Conservation (phyloP, 2,888 invertebrate species). For the Stenotaenia linearis region DNA sequence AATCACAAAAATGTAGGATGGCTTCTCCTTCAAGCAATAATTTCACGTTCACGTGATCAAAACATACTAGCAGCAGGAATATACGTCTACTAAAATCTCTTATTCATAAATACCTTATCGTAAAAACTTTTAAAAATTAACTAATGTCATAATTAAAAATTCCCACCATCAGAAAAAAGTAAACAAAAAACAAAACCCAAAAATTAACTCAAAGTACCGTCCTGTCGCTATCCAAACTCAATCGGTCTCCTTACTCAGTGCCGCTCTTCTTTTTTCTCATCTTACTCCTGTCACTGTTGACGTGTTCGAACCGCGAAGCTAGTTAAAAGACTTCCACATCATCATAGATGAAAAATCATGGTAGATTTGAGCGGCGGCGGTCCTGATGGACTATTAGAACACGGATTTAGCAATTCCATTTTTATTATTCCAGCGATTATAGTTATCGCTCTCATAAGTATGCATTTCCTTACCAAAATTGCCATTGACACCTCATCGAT, state of each 20-base stretch:
- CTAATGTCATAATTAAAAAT: too few species aligned
- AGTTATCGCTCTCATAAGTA: constrained; percentile 71
- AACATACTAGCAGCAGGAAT: too few species aligned
- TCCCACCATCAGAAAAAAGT: too few species aligned
- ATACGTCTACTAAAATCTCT: too few species aligned
- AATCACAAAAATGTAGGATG: too few species aligned
- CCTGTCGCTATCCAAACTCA: not conserved
- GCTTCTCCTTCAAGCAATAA: too few species aligned
- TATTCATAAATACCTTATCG: too few species aligned
- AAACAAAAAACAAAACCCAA: not conserved
- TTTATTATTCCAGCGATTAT: constrained; percentile 79
- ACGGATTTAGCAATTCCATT: constrained; percentile 79
- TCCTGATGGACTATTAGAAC: constrained; percentile 72
- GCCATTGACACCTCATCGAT: not conserved
- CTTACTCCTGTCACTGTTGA: not conserved
- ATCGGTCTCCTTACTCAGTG: not conserved
- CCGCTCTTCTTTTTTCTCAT: not conserved
- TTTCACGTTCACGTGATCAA: too few species aligned
- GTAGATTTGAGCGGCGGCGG: constrained; percentile 71
- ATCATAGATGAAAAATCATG: constrained; percentile 52
- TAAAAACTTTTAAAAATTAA: too few species aligned
- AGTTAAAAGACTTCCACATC: not conserved
- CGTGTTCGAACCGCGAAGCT: not conserved
- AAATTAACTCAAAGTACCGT: not conserved
- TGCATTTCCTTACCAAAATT: constrained; percentile 42